Conservation (phyloP, 2,888 invertebrate species). For the Drosophila merina region DNA sequence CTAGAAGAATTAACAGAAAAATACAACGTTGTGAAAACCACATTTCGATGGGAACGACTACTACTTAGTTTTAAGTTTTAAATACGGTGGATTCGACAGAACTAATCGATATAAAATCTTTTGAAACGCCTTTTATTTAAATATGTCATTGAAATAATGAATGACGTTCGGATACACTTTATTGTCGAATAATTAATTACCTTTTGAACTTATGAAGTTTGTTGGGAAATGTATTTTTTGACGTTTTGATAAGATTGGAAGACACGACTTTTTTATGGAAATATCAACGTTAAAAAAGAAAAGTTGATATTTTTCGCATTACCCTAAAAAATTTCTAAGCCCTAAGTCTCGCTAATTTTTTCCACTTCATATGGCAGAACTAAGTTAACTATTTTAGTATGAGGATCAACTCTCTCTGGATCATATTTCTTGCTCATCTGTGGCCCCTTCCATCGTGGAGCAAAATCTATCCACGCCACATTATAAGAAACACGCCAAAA, state of each 20-base stretch:
- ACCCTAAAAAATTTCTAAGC: neutral
- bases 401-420: neutral
- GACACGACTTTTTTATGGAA: too few relatives aligned
- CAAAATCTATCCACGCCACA: constrained; percentile 15
- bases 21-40: neutral
- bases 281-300: too few relatives aligned
- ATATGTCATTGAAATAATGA: neutral
- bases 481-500: neutral
- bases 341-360: neutral
- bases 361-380: neutral
- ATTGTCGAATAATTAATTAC: neutral
- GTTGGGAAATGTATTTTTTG: neutral
- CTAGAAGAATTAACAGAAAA: neutral
- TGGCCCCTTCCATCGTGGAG: neutral
- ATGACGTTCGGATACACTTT: neutral
- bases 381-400: neutral
- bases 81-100: neutral
- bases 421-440: neutral
- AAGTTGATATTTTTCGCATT: neutral
- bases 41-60: neutral
- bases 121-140: neutral
- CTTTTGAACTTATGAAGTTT: neutral
- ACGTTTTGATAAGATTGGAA: neutral
- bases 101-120: neutral
- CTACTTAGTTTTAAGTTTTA: neutral